These are phyloP conservation scores for Proisotoma minuta DNA, from an alignment of 2,888 invertebrate species.

Conservation along the genomic window DNA sequence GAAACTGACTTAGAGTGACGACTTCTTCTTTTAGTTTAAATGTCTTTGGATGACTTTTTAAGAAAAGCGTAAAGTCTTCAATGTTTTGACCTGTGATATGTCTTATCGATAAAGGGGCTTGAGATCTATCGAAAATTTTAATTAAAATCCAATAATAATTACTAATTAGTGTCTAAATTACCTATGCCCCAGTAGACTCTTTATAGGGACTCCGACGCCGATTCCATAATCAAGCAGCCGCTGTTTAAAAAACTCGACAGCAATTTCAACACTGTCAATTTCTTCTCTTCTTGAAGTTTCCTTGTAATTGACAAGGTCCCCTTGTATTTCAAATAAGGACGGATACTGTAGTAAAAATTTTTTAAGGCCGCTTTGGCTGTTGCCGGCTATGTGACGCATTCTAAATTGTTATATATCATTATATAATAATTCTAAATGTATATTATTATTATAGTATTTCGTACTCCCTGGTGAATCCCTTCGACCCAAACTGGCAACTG, in stretches of 20 bases:
- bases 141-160: conserved; percentile 3
- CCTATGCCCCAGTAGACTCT: conserved; percentile 52
- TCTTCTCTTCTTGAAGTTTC: conserved; percentile 49
- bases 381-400: conserved; percentile 57
- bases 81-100: conserved; percentile 92
- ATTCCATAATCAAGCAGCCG: conserved; percentile 93
- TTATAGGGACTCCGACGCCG: conserved; percentile 93
- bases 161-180: background rate
- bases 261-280: conserved; percentile 73
- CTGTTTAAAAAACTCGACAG: conserved; percentile 94
- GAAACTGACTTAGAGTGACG: conserved; percentile 67
- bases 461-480: conserved; percentile 90
- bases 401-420: conserved; percentile 2
- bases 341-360: conserved; percentile 97
- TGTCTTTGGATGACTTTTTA: conserved; percentile 74
- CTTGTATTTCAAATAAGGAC: conserved; percentile 89
- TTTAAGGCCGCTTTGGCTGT: conserved; percentile 91
- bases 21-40: conserved; percentile 80
- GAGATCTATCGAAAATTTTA: conserved; percentile 47
- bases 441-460: conserved; percentile 63
- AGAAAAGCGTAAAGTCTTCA: conserved; percentile 87
- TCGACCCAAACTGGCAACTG: conserved; percentile 98
- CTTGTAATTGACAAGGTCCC: conserved; percentile 58
- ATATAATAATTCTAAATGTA: conserved; percentile 52
- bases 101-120: conserved; percentile 91